A percentile compares a stretch with the other conserved stretches of the same genome.
phyloP scores from a whole-genome alignment of 23 tunicate species.

The Botrylloides violaceus region DNA sequence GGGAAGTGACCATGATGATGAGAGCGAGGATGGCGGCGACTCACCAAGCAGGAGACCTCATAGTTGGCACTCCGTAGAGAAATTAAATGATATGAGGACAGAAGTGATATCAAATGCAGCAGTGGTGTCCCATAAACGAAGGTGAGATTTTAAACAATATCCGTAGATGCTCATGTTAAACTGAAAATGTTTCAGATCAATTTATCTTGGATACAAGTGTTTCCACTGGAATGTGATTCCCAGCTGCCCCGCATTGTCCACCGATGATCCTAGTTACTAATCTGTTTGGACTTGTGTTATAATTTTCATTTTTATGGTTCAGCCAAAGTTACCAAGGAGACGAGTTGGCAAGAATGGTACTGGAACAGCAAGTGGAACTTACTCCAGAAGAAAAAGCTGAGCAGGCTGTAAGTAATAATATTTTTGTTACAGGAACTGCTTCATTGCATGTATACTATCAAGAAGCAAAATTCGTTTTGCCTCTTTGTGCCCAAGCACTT shows the following conservation, averaged over 20 bases:
- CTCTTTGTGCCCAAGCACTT: too few relatives aligned
- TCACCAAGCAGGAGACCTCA: constrained; percentile 58
- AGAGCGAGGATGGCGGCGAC: constrained; percentile 10
- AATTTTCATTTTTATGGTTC: not conserved
- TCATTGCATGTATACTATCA: too few relatives aligned
- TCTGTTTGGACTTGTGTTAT: too few relatives aligned
- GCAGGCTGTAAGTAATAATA: constrained; percentile 15
- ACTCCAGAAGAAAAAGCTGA: constrained; percentile 22
- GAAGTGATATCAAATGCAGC: not conserved
- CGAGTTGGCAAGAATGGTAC: not conserved
- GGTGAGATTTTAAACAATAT: not conserved
- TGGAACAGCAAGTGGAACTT: not conserved
- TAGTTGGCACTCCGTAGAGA: constrained; percentile 91
- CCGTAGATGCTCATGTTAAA: too few relatives aligned
- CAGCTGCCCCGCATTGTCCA: too few relatives aligned
- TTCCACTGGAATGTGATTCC: too few relatives aligned
- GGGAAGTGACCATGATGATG: not conserved
- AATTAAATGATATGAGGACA: constrained; percentile 22
- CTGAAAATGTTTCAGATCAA: too few relatives aligned
- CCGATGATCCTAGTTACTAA: too few relatives aligned
- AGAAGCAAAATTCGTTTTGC: too few relatives aligned
- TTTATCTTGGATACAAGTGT: too few relatives aligned
- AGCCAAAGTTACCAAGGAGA: constrained; percentile 28
- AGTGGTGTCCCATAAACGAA: constrained; percentile 19
- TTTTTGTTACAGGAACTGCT: too few relatives aligned